Percentiles rank a stretch among this genome's conserved stretches.
Conservation (phyloP, 2,888 invertebrate genomes). For the Noctua pronuba region DNA sequence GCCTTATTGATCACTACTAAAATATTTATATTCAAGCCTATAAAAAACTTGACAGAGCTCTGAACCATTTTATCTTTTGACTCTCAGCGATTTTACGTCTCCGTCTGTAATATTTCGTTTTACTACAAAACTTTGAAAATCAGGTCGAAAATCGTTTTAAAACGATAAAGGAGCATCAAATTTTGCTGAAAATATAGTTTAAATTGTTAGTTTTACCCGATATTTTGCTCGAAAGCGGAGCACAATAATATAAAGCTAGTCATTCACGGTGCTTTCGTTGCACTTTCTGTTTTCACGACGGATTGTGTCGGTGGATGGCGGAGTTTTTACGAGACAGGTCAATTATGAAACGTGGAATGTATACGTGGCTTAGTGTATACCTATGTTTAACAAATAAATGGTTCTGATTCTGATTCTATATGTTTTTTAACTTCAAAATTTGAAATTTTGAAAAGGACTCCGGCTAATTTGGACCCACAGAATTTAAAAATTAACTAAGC, state of each 20-base stretch:
- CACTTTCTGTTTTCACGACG: slow-evolving; percentile 40
- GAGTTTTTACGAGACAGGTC: slow-evolving; percentile 50
- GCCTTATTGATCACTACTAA: slow-evolving; percentile 5
- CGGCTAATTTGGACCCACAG: too few relatives aligned
- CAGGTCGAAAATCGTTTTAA: slow-evolving; percentile 43
- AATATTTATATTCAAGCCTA: slow-evolving; percentile 8
- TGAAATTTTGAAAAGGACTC: neutral
- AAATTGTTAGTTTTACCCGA: slow-evolving; percentile 48
- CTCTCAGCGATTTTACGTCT: slow-evolving; percentile 28
- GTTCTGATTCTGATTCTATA: too few relatives aligned
- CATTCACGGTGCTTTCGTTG: slow-evolving; percentile 50
- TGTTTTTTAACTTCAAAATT: neutral
- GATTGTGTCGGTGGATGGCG: slow-evolving; percentile 12
- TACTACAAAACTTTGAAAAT: slow-evolving; percentile 46
- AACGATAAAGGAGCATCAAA: slow-evolving; percentile 40
- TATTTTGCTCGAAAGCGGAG: slow-evolving; percentile 39
- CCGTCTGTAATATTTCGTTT: slow-evolving; percentile 25
- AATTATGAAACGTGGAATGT: slow-evolving; percentile 47
- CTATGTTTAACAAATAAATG: too few relatives aligned
- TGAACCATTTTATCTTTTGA: slow-evolving; percentile 7
- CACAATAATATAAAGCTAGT: slow-evolving; percentile 48
- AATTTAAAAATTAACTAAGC: too few relatives aligned
- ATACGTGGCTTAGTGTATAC: too few relatives aligned
- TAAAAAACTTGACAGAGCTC: slow-evolving; percentile 5
- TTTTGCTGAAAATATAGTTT: slow-evolving; percentile 51